Percentiles rank a stretch among this genome's conserved stretches.
These are phyloP conservation scores for Acipenser ruthenus DNA, from an alignment of 2,797 vertebrate species.

Conservation along the genomic window DNA sequence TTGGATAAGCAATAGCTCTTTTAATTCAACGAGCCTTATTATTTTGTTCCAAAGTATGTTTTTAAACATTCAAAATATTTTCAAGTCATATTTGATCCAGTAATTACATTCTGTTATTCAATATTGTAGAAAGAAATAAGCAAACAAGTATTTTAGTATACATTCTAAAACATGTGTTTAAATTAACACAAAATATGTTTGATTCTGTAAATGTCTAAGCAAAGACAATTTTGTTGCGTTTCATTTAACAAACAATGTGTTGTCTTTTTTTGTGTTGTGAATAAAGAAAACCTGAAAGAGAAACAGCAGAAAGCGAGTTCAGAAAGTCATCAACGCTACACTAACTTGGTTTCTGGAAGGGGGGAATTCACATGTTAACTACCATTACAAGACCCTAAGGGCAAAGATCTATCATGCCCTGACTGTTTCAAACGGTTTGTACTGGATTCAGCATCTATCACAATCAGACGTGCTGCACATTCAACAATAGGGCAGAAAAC, in stretches of 20 bases:
- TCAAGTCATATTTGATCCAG: no score
- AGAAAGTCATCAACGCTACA: slow-evolving; percentile 62
- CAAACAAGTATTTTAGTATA: no score
- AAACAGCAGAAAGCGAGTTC: slow-evolving; percentile 31
- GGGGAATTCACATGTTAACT: slow-evolving; percentile 59
- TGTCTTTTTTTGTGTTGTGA: no score
- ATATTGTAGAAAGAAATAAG: no score
- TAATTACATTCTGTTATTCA: no score
- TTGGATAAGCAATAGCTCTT: background rate
- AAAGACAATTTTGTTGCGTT: no score
- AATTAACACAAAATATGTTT: no score
- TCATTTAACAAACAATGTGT: no score
- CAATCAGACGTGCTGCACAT: slow-evolving; percentile 70
- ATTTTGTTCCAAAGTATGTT: background rate
- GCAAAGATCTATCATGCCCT: slow-evolving; percentile 91
- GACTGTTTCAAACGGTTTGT: slow-evolving; percentile 95
- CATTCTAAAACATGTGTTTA: no score
- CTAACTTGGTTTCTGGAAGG: slow-evolving; percentile 64
- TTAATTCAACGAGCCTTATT: background rate
- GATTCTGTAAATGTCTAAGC: no score
- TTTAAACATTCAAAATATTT: background rate
- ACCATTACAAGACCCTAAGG: slow-evolving; percentile 72
- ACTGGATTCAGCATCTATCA: slow-evolving; percentile 89
- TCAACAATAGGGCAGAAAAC: slow-evolving; percentile 73
- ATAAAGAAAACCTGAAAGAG: slow-evolving; percentile 5